phyloP scores from a whole-genome alignment of 2,113 vertebrate genomes.

The Psilopsiagon aurifrons region DNA sequence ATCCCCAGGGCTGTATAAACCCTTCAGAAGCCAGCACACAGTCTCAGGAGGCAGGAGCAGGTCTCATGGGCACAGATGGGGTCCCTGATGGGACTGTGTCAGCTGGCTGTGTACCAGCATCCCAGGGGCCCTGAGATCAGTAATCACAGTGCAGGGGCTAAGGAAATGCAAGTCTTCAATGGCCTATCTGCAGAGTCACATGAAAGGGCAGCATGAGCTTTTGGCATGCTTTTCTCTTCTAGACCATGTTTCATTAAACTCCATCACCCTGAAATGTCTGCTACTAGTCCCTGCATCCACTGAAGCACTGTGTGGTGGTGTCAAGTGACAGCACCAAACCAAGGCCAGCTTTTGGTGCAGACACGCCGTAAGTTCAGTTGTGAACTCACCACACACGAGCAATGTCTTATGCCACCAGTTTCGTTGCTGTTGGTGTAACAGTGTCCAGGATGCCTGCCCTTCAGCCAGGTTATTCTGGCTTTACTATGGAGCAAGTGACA shows the following conservation, averaged over 20 bases:
- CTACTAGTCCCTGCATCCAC: background rate
- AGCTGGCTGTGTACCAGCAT: background rate
- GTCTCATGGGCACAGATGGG: background rate
- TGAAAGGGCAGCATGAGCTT: background rate
- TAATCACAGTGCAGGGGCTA: background rate
- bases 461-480: background rate
- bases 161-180: background rate
- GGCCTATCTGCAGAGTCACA: background rate
- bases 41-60: background rate
- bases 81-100: background rate
- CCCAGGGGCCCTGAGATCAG: background rate
- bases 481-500: background rate
- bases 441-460: background rate
- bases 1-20: background rate
- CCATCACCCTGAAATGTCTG: background rate
- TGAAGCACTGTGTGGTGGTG: background rate
- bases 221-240: background rate
- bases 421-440: background rate
- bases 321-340: background rate
- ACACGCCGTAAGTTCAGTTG: accelerated
- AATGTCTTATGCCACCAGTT: background rate
- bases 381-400: background rate
- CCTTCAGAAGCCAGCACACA: background rate
- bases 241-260: background rate
- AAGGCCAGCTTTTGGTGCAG: background rate